A percentile compares a stretch with the other conserved stretches of the same genome.
phyloP scores from a whole-genome alignment of 2,888 invertebrate species.

The Philereme transversata region DNA sequence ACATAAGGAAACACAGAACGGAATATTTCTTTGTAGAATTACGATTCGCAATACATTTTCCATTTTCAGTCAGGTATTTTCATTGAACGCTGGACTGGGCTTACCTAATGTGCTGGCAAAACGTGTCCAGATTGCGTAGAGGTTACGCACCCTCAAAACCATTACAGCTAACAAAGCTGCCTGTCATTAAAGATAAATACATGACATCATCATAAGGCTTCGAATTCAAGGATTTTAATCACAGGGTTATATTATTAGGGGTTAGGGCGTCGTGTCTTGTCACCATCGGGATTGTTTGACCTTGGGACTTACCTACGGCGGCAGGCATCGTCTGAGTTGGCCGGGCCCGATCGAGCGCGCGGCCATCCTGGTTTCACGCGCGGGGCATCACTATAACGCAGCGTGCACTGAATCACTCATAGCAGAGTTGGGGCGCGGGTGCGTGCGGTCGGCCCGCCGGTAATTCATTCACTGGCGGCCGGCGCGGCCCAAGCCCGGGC shows the following conservation, averaged over 20 bases:
- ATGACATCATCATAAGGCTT: slow-evolving; percentile 11
- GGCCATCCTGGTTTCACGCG: slow-evolving; percentile 73
- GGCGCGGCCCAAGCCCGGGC: slow-evolving; percentile 65
- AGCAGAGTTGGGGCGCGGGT: slow-evolving; percentile 46
- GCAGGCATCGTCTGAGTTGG: slow-evolving; percentile 72
- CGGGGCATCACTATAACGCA: slow-evolving; percentile 62
- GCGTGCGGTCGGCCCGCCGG: slow-evolving; percentile 58
- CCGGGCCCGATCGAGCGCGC: slow-evolving; percentile 71
- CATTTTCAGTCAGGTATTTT: neutral
- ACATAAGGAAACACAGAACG: neutral
- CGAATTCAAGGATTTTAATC: slow-evolving; percentile 13
- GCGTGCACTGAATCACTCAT: slow-evolving; percentile 67
- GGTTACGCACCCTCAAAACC: slow-evolving; percentile 3
- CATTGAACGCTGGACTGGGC: neutral
- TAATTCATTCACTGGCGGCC: slow-evolving; percentile 74
- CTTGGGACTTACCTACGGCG: slow-evolving; percentile 74
- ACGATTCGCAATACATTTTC: neutral
- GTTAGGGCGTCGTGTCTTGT: slow-evolving; percentile 33
- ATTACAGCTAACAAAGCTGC: slow-evolving; percentile 2
- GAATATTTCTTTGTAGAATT: too few species aligned
- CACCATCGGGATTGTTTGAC: slow-evolving; percentile 64
- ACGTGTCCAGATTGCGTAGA: slow-evolving; percentile 1
- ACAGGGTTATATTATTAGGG: slow-evolving; percentile 3
- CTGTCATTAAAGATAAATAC: slow-evolving; percentile 5
- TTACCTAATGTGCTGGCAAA: slow-evolving; percentile 13